Evolutionary conservation across 2,888 invertebrate genomes (phyloP).

Genomic region (Pheosia tremula): DNA sequence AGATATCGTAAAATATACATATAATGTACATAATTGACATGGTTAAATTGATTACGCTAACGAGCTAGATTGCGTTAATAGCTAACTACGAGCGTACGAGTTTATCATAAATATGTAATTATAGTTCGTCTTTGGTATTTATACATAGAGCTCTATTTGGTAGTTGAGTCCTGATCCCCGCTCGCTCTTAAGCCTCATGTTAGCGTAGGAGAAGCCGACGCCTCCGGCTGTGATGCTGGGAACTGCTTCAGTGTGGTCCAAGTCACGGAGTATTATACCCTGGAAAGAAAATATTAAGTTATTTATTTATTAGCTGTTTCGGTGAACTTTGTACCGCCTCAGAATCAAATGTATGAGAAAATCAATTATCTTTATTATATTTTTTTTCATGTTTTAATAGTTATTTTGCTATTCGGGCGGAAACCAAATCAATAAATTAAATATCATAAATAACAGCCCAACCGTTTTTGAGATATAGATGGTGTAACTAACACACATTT

Average conservation of each 20-base stretch:
- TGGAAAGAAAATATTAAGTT: constrained; percentile 46
- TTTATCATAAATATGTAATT: not conserved
- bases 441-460: too few species aligned
- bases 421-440: too few species aligned
- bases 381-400: too few species aligned
- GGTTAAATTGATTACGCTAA: not conserved
- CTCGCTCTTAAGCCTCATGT: constrained; percentile 73
- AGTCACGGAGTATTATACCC: constrained; percentile 73
- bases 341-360: too few species aligned
- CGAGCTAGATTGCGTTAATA: not conserved
- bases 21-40: not conserved
- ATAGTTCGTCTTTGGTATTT: constrained; percentile 27
- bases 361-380: too few species aligned
- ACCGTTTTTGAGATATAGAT: too few species aligned
- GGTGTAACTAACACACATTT: too few species aligned
- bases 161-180: constrained; percentile 75
- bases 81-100: not conserved
- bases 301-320: not conserved
- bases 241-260: constrained; percentile 71
- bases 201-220: constrained; percentile 74
- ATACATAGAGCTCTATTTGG: constrained; percentile 72
- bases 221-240: constrained; percentile 74
- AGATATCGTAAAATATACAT: not conserved
- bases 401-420: too few species aligned
- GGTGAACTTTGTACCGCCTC: too few species aligned